Percentiles rank a stretch among this genome's conserved stretches.
phyloP scores from a whole-genome alignment of 2,113 vertebrate genomes.

The Macquaria australasica region DNA sequence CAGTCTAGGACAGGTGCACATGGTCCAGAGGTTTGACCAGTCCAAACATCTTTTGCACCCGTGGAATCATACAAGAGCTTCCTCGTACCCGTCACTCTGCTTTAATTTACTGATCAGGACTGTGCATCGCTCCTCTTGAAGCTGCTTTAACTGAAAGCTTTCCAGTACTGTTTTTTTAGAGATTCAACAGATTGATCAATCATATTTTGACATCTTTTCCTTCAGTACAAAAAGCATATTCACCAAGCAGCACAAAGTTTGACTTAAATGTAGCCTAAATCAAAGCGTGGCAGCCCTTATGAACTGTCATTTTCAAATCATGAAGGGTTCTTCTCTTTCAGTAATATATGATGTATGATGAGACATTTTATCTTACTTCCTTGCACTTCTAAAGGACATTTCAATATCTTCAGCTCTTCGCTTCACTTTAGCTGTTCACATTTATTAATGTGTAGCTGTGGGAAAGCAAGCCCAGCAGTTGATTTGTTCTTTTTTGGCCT shows the following conservation, averaged over 20 bases:
- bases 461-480: not conserved
- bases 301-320: not conserved
- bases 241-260: not conserved
- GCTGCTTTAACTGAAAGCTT: not conserved
- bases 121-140: not conserved
- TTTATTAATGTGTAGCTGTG: not conserved
- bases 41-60: constrained; percentile 12
- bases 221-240: not conserved
- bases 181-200: not conserved
- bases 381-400: not conserved
- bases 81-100: not conserved
- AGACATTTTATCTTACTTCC: not conserved
- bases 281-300: not conserved
- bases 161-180: not conserved
- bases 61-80: constrained; percentile 3
- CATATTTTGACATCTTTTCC: not conserved
- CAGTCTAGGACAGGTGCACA: constrained; percentile 23
- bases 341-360: not conserved
- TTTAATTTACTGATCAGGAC: not conserved
- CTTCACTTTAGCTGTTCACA: not conserved
- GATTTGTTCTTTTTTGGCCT: not conserved
- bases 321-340: not conserved
- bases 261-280: not conserved
- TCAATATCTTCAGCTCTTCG: not conserved
- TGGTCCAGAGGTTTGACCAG: constrained; percentile 24